phyloP scores from a whole-genome alignment of 2,113 vertebrate species.

The Carassius gibelio region DNA sequence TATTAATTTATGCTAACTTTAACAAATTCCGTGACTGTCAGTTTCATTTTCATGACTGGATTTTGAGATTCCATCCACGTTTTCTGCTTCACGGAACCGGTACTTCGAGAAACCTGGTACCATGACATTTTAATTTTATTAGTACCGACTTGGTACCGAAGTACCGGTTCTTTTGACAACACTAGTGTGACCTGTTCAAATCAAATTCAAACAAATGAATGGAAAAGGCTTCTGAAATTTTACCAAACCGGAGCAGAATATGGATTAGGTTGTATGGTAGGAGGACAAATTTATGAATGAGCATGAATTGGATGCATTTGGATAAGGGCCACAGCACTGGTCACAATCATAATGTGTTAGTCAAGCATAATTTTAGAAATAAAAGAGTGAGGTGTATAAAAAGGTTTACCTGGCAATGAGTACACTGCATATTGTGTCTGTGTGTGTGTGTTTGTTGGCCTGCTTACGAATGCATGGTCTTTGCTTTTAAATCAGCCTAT shows the following conservation, averaged over 20 bases:
- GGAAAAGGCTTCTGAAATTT: slow-evolving; percentile 6
- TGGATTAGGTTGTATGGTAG: slow-evolving; percentile 13
- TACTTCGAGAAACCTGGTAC: too few species aligned
- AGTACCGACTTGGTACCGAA: too few species aligned
- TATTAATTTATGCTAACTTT: too few species aligned
- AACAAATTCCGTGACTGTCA: too few species aligned
- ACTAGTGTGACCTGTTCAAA: background rate
- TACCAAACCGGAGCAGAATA: background rate
- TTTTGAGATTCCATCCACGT: too few species aligned
- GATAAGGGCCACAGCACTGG: slow-evolving; percentile 1
- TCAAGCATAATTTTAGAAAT: slow-evolving; percentile 27
- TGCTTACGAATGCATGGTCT: slow-evolving; percentile 49
- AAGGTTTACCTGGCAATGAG: background rate
- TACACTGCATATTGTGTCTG: background rate
- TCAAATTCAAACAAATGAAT: background rate
- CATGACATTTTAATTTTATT: too few species aligned
- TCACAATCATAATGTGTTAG: slow-evolving; percentile 24
- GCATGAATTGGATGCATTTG: slow-evolving; percentile 11
- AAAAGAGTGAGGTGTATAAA: background rate
- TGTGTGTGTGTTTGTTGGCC: slow-evolving; percentile 3
- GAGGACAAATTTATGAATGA: slow-evolving; percentile 32
- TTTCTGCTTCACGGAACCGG: too few species aligned
- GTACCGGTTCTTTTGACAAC: too few species aligned
- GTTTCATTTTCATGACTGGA: too few species aligned
- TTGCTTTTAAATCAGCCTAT: slow-evolving; percentile 45